A percentile compares a stretch with the other conserved stretches of the same genome.
Evolutionary conservation across 2,888 invertebrate genomes (phyloP).

Genomic region (Acronicta psi): DNA sequence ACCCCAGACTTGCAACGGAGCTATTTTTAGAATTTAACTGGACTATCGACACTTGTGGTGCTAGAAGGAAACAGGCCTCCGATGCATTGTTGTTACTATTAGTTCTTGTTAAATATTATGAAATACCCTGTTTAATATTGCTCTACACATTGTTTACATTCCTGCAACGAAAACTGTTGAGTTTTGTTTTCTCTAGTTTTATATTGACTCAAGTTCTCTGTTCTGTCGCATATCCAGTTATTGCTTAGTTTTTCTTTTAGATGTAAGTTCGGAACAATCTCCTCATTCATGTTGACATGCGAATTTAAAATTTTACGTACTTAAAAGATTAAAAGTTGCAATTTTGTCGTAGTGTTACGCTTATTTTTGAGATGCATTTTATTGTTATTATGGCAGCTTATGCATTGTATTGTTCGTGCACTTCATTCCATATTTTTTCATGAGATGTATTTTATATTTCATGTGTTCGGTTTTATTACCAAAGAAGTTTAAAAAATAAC

Average conservation of each 20-base stretch:
- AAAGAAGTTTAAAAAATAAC: constrained; percentile 79
- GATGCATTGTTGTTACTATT: constrained; percentile 81
- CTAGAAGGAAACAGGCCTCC: constrained; percentile 82
- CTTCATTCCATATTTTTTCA: constrained; percentile 80
- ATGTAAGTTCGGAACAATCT: constrained; percentile 79
- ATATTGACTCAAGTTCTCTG: constrained; percentile 74
- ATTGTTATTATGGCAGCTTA: constrained; percentile 84
- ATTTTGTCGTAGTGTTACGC: constrained; percentile 77
- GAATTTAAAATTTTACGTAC: constrained; percentile 84
- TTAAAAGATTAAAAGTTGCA: constrained; percentile 75
- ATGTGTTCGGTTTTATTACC: constrained; percentile 80
- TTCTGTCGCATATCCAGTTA: constrained; percentile 80
- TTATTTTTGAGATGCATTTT: constrained; percentile 85
- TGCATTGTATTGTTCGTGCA: constrained; percentile 78
- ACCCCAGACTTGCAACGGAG: constrained; percentile 10
- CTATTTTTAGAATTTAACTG: constrained; percentile 28
- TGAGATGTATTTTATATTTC: constrained; percentile 72
- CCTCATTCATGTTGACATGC: constrained; percentile 75
- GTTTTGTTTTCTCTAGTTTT: constrained; percentile 86
- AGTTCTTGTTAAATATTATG: constrained; percentile 81
- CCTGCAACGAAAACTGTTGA: constrained; percentile 86
- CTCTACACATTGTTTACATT: constrained; percentile 87
- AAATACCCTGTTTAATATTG: constrained; percentile 82
- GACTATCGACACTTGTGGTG: constrained; percentile 75
- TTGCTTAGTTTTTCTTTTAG: constrained; percentile 78